A percentile compares a stretch with the other conserved stretches of the same genome.
Evolutionary conservation across 1,140 invertebrate species (phyloP).

Genomic region (Meloidogyne hapla): DNA sequence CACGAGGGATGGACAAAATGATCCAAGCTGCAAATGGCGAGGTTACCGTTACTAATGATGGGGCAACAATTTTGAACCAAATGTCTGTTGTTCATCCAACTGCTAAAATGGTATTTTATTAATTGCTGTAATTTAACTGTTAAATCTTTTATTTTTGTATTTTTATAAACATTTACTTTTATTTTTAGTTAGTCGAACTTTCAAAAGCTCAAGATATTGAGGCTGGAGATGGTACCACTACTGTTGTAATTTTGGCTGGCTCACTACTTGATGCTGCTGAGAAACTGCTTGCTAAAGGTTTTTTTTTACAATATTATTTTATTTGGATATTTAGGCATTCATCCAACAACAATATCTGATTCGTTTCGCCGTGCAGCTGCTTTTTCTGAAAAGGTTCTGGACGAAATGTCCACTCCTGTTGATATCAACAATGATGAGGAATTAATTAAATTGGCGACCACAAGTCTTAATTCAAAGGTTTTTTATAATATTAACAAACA

Average conservation of each 20-base stretch:
- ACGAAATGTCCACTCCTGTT: slow-evolving; percentile 81
- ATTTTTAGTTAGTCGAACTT: slow-evolving; percentile 83
- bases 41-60: slow-evolving; percentile 99
- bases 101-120: slow-evolving; percentile 99
- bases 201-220: slow-evolving; percentile 98
- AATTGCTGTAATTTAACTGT: too few species aligned
- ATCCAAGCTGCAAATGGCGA: slow-evolving; percentile 91
- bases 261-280: slow-evolving; percentile 89
- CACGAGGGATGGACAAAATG: slow-evolving; percentile 99
- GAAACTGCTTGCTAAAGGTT: slow-evolving; percentile 82
- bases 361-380: slow-evolving; percentile 85
- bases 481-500: not conserved
- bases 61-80: slow-evolving; percentile 97
- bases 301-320: slow-evolving; percentile 13
- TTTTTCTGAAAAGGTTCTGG: slow-evolving; percentile 81
- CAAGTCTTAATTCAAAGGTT: slow-evolving; percentile 94
- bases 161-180: not conserved
- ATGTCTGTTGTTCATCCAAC: slow-evolving; percentile 98
- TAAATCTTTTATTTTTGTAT: slow-evolving; percentile 26
- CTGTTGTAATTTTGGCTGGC: slow-evolving; percentile 87
- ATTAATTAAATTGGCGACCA: slow-evolving; percentile 89
- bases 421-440: slow-evolving; percentile 82
- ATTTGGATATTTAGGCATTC: slow-evolving; percentile 75
- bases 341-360: slow-evolving; percentile 94
- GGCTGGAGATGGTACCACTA: slow-evolving; percentile 97